Evolutionary conservation across 2,888 invertebrate species (phyloP), one percentile per base, ranked within the genome.

Genomic region (Dasysyrphus albostriatus): DNA sequence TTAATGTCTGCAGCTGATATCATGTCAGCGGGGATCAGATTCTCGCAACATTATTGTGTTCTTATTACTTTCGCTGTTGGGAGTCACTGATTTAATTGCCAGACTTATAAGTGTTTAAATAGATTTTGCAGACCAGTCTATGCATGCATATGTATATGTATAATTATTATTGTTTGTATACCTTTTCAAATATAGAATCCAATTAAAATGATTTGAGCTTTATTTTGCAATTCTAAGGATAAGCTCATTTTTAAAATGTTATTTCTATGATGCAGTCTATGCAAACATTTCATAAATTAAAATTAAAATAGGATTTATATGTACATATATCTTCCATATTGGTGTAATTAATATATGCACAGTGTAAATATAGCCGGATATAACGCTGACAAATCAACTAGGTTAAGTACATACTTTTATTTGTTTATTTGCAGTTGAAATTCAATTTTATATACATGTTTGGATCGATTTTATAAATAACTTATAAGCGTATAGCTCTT

Each of bases 181-280:
- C 73, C 77, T 73, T 51, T 67, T 39, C 24, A 56, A 63, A 72
- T 32, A 47, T 24, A 51, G 47, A 77, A 83, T 78, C 67, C 73
- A 83, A 83, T 83, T 83, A 83, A 77, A 83, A 73, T 77, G 65
- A 67, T 44, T 73, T 67, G 72, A 77, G 51, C 59, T 3, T 12
- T 24, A 24, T 24, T 51, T 10, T 51, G 12, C 1, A 19, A 10
- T 3, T 5, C 2, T 8, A 5, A n/a, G n/a, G n/a, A n/a, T 12
- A 16, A 16, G 47, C 1, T 47, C 1, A 8, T 47, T 2, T 14
- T 42, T 14, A 42, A 39, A 39, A 39, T 12, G 5, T 3, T 42
- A 6, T 49, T 19, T 49, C 14, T 4, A 19, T 16, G 5, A 47
- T 47, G 16, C 16, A 47, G 47, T 47, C 24, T 24, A 24, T 24